A percentile compares a stretch with the other conserved stretches of the same genome.
These are phyloP conservation scores for western clawed frog (Xenopus tropicalis) DNA, from an alignment of 2,113 vertebrate genomes.

Conservation along the genomic window DNA sequence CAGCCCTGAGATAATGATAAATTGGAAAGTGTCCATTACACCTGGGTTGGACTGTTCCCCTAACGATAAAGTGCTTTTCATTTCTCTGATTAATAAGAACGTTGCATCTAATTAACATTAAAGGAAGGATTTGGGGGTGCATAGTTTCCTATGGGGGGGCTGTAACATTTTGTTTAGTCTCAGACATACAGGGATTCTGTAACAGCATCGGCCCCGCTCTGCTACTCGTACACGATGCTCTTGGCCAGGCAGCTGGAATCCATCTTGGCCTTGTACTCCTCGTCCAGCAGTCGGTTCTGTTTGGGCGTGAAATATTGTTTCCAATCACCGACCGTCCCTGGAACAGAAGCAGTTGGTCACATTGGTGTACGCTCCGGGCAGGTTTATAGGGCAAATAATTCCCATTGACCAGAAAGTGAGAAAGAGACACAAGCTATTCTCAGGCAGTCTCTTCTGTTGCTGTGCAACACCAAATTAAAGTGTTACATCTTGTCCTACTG, in stretches of 20 bases:
- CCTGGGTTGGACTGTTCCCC: too few species aligned
- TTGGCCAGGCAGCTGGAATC: constrained; percentile 63
- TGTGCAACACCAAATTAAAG: accelerated
- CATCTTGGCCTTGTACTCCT: constrained; percentile 67
- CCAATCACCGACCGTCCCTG: constrained; percentile 70
- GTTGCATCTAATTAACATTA: too few species aligned
- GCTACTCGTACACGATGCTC: constrained; percentile 55
- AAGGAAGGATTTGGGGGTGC: too few species aligned
- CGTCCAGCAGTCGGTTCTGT: constrained; percentile 65
- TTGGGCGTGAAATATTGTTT: constrained; percentile 70
- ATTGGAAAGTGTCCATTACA: too few species aligned
- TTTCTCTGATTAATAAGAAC: too few species aligned
- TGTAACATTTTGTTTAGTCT: too few species aligned
- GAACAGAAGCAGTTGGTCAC: constrained; percentile 4
- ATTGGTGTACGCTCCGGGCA: background rate
- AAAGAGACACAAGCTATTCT: background rate
- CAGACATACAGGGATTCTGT: background rate
- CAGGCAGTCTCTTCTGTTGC: constrained; percentile 21
- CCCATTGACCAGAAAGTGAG: too few species aligned
- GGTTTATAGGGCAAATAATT: too few species aligned
- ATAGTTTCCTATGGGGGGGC: too few species aligned
- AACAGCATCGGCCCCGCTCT: background rate
- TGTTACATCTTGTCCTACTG: background rate
- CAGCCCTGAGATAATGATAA: too few species aligned
- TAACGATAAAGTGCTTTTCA: too few species aligned